Evolutionary conservation across 2,113 vertebrate genomes (phyloP), one percentile per base, ranked within the genome.

Genomic region (Rallus limicola): DNA sequence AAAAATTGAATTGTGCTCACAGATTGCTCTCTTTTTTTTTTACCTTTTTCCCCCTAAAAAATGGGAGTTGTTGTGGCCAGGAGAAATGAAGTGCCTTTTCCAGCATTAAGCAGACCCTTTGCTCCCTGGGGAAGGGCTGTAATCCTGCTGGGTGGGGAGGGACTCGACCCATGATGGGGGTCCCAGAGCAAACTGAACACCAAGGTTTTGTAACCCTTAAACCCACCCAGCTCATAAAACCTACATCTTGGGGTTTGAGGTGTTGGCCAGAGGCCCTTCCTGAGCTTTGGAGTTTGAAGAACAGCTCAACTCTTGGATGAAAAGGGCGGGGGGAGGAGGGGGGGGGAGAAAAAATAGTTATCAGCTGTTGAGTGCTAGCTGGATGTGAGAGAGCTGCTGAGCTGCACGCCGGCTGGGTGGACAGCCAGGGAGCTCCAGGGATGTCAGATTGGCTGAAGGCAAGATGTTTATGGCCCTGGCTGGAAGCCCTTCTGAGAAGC

Each of bases 401-500:
- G 92, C 93, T 46, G 58, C 29, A 6, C 4, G 81, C 85, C 16
- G 70, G 75, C 78, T 5, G 77, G 89, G 82, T 33, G 68, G 91
- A 76, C 0, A 9, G 88, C 82, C 48, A 8, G 78, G 88, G 91
- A 93, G 90, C 95, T 88, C 85, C 85, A 8, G 5, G 84, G 91
- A 95, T 92, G 85, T 94, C 95, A 52, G 48, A 18, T 58, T 94
- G 87, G 92, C 92, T 25, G 4, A 69, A 85, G 62, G 92, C 70
- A 70, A 44, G 5, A 95, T 84, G 85, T 90, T 94, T 94, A 80
- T 85, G 92, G 82, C 62, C 77, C 75, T 44, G 55, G 80, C 82
- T 83, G 89, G 93, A 95, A 93, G 75, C 88, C 87, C 81, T 96
- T 93, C 94, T 93, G 90, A 95, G 93, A 69, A 95, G 90, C 56